Evolutionary conservation across 2,113 vertebrate genomes (phyloP).

Genomic region (Emydocephalus ijimae): DNA sequence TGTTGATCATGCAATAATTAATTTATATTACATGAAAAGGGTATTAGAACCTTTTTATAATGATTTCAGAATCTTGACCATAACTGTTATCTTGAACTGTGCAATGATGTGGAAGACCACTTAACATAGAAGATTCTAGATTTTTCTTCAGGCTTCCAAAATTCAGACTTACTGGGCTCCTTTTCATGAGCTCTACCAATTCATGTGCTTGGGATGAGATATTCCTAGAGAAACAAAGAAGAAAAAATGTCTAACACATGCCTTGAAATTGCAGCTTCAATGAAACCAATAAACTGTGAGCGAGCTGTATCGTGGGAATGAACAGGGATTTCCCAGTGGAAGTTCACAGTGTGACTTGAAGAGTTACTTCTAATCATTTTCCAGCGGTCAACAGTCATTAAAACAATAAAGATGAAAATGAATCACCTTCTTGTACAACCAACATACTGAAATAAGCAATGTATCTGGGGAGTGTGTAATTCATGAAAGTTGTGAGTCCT

Average conservation of each 20-base stretch:
- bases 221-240: conserved; percentile 64
- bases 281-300: background rate
- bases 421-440: background rate
- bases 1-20: background rate
- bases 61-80: background rate
- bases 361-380: background rate
- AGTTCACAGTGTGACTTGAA: background rate
- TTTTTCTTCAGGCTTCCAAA: background rate
- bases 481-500: background rate
- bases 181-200: conserved; percentile 77
- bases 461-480: background rate
- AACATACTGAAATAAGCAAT: background rate
- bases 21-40: background rate
- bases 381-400: background rate
- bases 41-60: background rate
- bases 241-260: background rate
- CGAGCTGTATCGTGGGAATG: background rate
- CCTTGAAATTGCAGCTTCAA: background rate
- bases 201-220: conserved; percentile 77
- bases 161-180: conserved; percentile 71
- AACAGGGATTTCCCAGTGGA: background rate
- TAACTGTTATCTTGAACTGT: background rate
- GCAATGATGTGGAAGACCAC: background rate
- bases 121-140: background rate
- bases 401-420: background rate